Base-by-base conservation (phyloP, 2,888 invertebrate genomes). In the Neoscelio sp. region DNA sequence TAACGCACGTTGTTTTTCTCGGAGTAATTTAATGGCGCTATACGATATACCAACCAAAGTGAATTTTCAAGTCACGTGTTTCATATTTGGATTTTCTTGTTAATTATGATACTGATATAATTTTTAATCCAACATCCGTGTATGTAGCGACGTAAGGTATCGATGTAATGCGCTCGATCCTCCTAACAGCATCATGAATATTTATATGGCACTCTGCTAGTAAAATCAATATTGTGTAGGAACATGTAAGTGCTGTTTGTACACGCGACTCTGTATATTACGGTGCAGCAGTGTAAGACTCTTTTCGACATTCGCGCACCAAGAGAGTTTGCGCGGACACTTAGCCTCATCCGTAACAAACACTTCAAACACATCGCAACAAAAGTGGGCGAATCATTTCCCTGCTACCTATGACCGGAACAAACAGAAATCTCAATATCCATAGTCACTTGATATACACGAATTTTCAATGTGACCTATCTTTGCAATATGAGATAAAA, bases 121-220 rank as follows among this genome's bases (percentile, higher is more conserved):
- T 23, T 46, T 10, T 33, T 42, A 17, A 15, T 23, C 1, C 3
- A 2, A 8, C 1, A 8, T 46, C 12, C 26, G 30, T 23, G 28
- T 54, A 46, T 20, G 28, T 20, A 12, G 13, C 20, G 64, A 52
- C 26, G 26, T 64, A 64, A 58, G 71, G 80, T 81, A 83, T 83
- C 82, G 82, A 85, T 82, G 83, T 80, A 82, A 58, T 78, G 56
- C 75, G 68, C 75, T 83, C 84, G 85, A 88, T 87, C 84, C 86
- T 85, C 81, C 84, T 80, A 84, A 85, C 83, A 82, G 85, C 85
- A 82, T 83, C 87, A 88, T 89, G 88, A 89, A 89, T 89, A 89
- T 89, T 88, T 88, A 89, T 86, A 81, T 76, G 81, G 79, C 82
- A 80, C 83, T 84, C 82, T 67, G 82, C 78, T 68, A 77, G 78